Conservation (phyloP, 53 echinoderm and acorn worm genomes). For the Apostichopus leukothele region DNA sequence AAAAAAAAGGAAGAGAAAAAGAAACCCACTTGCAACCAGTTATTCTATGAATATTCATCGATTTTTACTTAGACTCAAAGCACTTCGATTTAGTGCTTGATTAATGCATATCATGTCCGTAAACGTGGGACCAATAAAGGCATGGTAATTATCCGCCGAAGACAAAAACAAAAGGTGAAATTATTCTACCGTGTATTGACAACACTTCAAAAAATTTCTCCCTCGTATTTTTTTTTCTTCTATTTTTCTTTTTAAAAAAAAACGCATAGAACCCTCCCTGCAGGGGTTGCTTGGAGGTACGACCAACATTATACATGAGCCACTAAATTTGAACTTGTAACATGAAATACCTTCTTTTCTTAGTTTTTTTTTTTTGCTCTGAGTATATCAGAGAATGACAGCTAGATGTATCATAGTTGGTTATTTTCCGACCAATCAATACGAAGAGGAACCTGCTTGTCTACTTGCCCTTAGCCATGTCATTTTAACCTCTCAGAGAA, state of each 20-base stretch:
- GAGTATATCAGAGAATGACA: slow-evolving; percentile 18
- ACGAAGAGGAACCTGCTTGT: slow-evolving; percentile 40
- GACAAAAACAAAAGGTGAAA: slow-evolving; percentile 35
- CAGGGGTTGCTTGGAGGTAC: slow-evolving; percentile 27
- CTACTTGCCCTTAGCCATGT: slow-evolving; percentile 28
- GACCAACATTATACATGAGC: slow-evolving; percentile 34
- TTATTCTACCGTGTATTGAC: slow-evolving; percentile 27
- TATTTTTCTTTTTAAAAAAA: background rate
- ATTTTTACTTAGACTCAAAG: background rate
- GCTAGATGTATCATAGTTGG: slow-evolving; percentile 42
- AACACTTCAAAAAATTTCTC: slow-evolving; percentile 32
- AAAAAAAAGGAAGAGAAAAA: background rate
- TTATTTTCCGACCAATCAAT: slow-evolving; percentile 31
- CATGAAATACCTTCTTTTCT: slow-evolving; percentile 26
- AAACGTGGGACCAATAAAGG: slow-evolving; percentile 37
- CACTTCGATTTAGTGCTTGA: slow-evolving; percentile 5
- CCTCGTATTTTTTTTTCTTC: background rate
- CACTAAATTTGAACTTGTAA: slow-evolving; percentile 6
- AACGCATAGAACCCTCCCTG: slow-evolving; percentile 3
- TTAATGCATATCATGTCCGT: slow-evolving; percentile 33
- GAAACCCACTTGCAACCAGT: background rate
- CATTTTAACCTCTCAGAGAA: slow-evolving; percentile 40
- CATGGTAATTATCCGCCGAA: slow-evolving; percentile 24
- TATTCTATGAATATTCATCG: slow-evolving; percentile 25
- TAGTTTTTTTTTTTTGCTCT: background rate